phyloP scores from a whole-genome alignment of 1,140 invertebrate species.

The Onthophagus taurus region DNA sequence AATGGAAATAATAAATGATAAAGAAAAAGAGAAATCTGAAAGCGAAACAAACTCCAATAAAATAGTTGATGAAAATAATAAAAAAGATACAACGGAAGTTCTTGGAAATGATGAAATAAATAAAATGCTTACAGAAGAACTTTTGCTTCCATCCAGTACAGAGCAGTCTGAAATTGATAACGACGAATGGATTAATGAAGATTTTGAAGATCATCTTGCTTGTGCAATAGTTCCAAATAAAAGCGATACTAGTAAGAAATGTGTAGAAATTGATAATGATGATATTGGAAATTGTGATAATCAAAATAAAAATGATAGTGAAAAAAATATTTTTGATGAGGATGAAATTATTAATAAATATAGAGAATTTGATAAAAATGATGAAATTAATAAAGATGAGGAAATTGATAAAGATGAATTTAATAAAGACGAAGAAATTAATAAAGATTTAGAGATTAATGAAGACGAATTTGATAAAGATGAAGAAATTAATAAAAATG shows the following conservation, averaged over 20 bases:
- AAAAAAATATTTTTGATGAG: not conserved
- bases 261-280: not conserved
- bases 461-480: not conserved
- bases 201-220: too few relatives aligned
- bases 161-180: too few relatives aligned
- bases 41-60: too few relatives aligned
- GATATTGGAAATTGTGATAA: not conserved
- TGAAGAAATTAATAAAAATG: not conserved
- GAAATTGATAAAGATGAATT: not conserved
- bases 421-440: not conserved
- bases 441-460: not conserved
- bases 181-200: too few relatives aligned
- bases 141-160: too few relatives aligned
- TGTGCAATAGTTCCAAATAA: not conserved
- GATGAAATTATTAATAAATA: not conserved
- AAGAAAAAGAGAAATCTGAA: too few relatives aligned
- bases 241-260: constrained; percentile 5
- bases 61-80: too few relatives aligned
- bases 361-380: not conserved
- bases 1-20: too few relatives aligned
- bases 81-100: too few relatives aligned
- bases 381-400: not conserved
- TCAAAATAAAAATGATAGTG: not conserved
- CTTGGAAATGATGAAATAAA: too few relatives aligned
- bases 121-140: too few relatives aligned